Evolutionary conservation across 2,888 invertebrate genomes (phyloP).

Genomic region (Acleris holmiana): DNA sequence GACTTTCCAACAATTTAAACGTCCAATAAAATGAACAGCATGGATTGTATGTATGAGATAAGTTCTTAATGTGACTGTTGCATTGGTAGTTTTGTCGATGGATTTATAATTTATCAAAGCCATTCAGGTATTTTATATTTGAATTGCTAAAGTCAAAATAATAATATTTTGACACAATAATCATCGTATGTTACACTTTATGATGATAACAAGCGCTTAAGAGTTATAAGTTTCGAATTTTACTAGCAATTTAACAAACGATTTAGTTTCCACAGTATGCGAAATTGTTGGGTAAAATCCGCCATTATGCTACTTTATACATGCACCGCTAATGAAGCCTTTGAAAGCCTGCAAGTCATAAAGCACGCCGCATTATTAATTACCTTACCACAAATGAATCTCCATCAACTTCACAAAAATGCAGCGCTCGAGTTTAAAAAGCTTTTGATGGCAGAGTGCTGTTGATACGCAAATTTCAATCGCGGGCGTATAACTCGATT

Average conservation of each 20-base stretch:
- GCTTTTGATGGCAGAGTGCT: slow-evolving; percentile 18
- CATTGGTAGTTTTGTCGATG: too few relatives aligned
- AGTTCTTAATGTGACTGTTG: background rate
- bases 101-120: too few relatives aligned
- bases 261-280: too few relatives aligned
- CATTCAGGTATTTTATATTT: too few relatives aligned
- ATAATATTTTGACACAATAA: too few relatives aligned
- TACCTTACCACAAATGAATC: slow-evolving; percentile 9
- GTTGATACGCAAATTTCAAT: slow-evolving; percentile 32
- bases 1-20: slow-evolving; percentile 11
- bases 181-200: too few relatives aligned
- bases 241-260: too few relatives aligned
- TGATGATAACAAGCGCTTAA: too few relatives aligned
- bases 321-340: background rate
- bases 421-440: slow-evolving; percentile 17
- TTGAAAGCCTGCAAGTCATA: slow-evolving; percentile 1
- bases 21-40: slow-evolving; percentile 12
- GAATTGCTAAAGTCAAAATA: too few relatives aligned
- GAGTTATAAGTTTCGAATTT: too few relatives aligned
- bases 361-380: slow-evolving; percentile 13
- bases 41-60: background rate
- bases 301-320: too few relatives aligned
- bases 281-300: too few relatives aligned
- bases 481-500: slow-evolving; percentile 25
- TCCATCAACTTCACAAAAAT: slow-evolving; percentile 13